Conservation (phyloP, 1,140 invertebrate genomes). For the Aphidius gifuensis region DNA sequence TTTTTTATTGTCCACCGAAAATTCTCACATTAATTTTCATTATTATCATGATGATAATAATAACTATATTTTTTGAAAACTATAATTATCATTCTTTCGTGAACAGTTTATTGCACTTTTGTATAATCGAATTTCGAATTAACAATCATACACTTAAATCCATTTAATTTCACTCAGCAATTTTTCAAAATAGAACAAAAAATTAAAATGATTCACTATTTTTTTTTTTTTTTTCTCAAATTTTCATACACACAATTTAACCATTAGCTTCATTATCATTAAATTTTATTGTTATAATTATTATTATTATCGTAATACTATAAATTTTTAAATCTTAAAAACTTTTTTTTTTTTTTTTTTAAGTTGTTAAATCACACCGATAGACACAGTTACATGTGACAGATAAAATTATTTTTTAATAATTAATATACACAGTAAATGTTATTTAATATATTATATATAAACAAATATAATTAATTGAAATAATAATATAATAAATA, state of each 20-base stretch:
- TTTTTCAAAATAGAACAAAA: slow-evolving; percentile 13
- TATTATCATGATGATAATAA: background rate
- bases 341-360: too few relatives aligned
- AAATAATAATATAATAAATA: too few relatives aligned
- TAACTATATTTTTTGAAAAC: slow-evolving; percentile 6
- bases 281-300: background rate
- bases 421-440: too few relatives aligned
- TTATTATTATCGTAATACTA: background rate
- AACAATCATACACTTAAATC: slow-evolving; percentile 9
- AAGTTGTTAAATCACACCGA: too few relatives aligned
- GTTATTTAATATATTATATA: too few relatives aligned
- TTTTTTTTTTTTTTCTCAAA: background rate
- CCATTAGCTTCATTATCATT: background rate
- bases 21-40: background rate
- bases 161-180: slow-evolving; percentile 22
- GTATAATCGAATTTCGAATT: slow-evolving; percentile 4
- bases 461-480: too few relatives aligned
- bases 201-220: background rate
- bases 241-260: slow-evolving; percentile 2
- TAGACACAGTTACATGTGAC: too few relatives aligned
- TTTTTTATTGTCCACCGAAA: slow-evolving; percentile 23
- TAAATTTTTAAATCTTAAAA: too few relatives aligned
- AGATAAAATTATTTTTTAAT: too few relatives aligned
- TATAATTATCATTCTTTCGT: background rate
- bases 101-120: slow-evolving; percentile 23